Evolutionary conservation across 2,888 invertebrate species (phyloP), one percentile per base, ranked within the genome.

Genomic region (Craniophora ligustri): DNA sequence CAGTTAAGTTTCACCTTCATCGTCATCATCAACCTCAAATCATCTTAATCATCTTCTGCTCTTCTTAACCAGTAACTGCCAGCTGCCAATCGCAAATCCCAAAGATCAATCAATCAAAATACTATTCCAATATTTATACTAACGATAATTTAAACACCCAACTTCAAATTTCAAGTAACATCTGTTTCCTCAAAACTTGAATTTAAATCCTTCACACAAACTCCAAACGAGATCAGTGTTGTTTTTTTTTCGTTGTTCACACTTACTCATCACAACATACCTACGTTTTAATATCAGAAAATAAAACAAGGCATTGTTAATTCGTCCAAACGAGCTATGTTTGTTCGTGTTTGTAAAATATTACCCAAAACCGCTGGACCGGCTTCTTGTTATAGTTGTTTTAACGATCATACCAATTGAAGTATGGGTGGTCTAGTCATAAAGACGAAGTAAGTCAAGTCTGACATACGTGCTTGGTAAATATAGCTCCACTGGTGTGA

Each of bases 401-500:
- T 86, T 88, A 81, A 87, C 83, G 85, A 85, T 60, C 78, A 44
- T 39, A 69, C 75, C 85, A 85, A 87, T 87, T 86, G 86, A 81
- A 77, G 81, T 78, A 75, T 78, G 88, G 88, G 88, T 88, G 88
- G 88, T 86, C 88, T 75, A 58, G 63, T 68, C 81, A 72, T 87
- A 82, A 85, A 85, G 46, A 34, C 44, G 39, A 48, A 67, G 62
- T 64, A 66, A 76, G 77, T 81, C 82, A 84, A 84, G 81, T 72
- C 78, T 76, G 75, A 67, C 72, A 74, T 54, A 47, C 65, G 59
- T 42, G 58, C 60, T 56, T 69, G 58, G 72, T 83, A 82, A 82
- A 85, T 85, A 84, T 83, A 83, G 72, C 63, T 85, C 84, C 81
- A 85, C 72, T 67, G 47, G 15, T 34, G 48, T 54, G 49, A 50